A percentile compares a stretch with the other conserved stretches of the same genome.
Evolutionary conservation across 2,888 invertebrate genomes (phyloP).

Genomic region (Melanchra persicariae): DNA sequence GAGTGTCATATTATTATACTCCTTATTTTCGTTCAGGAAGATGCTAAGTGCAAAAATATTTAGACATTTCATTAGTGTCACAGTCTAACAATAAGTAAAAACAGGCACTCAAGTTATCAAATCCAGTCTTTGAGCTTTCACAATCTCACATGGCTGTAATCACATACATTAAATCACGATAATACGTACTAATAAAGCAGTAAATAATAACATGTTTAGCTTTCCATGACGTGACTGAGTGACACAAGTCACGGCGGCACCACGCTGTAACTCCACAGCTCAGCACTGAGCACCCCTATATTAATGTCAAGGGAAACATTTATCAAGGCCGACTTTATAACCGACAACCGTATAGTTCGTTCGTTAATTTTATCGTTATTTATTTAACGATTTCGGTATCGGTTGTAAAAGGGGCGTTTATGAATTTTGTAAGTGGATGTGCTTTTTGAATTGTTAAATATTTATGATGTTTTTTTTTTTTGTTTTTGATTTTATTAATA

Average conservation of each 20-base stretch:
- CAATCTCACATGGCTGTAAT: neutral
- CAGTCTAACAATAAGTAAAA: no score
- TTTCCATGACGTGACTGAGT: constrained; percentile 65
- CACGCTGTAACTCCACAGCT: constrained; percentile 61
- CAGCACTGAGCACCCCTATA: constrained; percentile 59
- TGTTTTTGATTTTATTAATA: neutral
- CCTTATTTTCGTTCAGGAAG: no score
- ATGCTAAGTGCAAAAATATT: no score
- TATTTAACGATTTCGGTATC: constrained; percentile 51
- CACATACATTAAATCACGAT: constrained; percentile 27
- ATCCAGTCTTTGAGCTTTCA: neutral
- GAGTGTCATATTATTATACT: no score
- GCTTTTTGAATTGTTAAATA: neutral
- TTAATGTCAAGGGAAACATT: constrained; percentile 66
- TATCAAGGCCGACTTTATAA: constrained; percentile 61
- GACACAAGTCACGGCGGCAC: constrained; percentile 61
- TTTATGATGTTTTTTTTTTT: neutral
- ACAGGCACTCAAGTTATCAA: no score
- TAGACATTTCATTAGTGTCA: no score
- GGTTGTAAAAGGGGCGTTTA: constrained; percentile 19
- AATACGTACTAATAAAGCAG: constrained; percentile 40
- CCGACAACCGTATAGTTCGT: constrained; percentile 53
- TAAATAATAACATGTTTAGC: constrained; percentile 51
- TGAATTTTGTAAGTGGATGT: neutral
- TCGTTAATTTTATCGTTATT: constrained; percentile 57